Base-by-base conservation (phyloP, 2,113 vertebrate species). In the Zosterops pallidus region DNA sequence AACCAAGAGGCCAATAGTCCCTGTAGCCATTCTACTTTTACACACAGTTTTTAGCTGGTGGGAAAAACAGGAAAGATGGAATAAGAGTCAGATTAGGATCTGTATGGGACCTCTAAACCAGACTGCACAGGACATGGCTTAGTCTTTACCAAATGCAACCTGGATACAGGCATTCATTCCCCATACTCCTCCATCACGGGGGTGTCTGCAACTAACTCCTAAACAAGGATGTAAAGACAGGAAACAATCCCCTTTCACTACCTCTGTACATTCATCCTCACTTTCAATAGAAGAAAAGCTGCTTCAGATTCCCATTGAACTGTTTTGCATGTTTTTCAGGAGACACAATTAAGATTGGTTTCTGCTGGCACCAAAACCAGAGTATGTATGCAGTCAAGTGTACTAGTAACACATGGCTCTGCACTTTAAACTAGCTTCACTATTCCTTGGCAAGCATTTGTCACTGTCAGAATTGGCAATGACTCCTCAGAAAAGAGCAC, bases 341-440 rank as follows among this genome's bases (percentile, higher is more conserved):
- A 93, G 85, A 90, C 89, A 83, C 93, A 90, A 95, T 95, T 90
- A 92, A 84, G 93, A 79, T 33, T 16, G 83, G 80, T 81, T 88
- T 94, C 92, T 94, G 83, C 86, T 93, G 93, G 92, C 95, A 95
- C 83, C 69, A 86, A 81, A 71, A 69, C 11, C 81, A 91, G 68
- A 68, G 89, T 31, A 90, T 22, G 39, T 49, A 95, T 72, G 80
- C 81, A 91, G 91, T 92, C 70, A 94, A 89, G 94, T 56, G 56
- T 71, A 92, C 92, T 82, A 71, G 88, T 86, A 95, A 88, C 89
- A 96, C 94, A 86, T 77, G 83, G 95, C 87, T 90, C 77, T 95
- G 87, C 92, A 87, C 86, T 96, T 95, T 93, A 92, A 96, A 96
- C 86, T 87, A 96, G 93, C 76, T 93, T 93, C 94, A 82, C 78